A percentile compares a stretch with the other conserved stretches of the same genome.
Evolutionary conservation across 2,888 invertebrate genomes (phyloP).

Genomic region (Cinara cedri): DNA sequence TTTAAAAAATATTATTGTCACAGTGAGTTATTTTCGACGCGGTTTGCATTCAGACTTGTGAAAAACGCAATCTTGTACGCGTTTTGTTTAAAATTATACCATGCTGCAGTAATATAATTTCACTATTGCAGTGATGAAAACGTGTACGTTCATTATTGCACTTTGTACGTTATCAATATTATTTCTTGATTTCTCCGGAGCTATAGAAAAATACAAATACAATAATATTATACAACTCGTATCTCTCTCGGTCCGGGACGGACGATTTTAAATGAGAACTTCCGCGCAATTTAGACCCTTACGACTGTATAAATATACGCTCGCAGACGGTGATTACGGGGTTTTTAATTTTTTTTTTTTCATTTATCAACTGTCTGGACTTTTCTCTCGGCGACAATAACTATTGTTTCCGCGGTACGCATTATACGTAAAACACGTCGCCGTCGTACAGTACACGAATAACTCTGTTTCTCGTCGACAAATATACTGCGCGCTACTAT

Average conservation of each 20-base stretch:
- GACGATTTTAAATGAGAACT: neutral
- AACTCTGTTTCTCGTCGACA: too few relatives aligned
- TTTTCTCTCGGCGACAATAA: neutral
- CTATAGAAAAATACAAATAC: neutral
- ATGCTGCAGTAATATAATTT: neutral
- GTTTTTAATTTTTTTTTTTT: neutral
- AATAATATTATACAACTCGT: neutral
- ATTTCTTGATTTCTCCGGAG: neutral
- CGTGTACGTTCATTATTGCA: too few relatives aligned
- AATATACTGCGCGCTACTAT: too few relatives aligned
- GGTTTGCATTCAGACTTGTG: neutral
- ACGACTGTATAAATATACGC: neutral
- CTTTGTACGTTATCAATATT: neutral
- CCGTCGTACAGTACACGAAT: too few relatives aligned
- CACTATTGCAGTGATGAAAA: neutral
- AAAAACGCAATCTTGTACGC: neutral
- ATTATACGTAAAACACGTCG: neutral
- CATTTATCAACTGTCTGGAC: neutral
- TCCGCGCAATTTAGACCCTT: neutral
- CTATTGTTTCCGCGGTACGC: constrained; percentile 7
- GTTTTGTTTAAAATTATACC: neutral
- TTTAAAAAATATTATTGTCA: too few relatives aligned
- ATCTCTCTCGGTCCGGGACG: too few relatives aligned
- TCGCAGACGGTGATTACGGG: neutral
- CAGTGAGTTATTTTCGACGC: too few relatives aligned